These are phyloP conservation scores for Calvadosia cruxmelitensis DNA, from an alignment of 30 jellyfish, hydroid and myxozoan genomes.

Conservation along the genomic window DNA sequence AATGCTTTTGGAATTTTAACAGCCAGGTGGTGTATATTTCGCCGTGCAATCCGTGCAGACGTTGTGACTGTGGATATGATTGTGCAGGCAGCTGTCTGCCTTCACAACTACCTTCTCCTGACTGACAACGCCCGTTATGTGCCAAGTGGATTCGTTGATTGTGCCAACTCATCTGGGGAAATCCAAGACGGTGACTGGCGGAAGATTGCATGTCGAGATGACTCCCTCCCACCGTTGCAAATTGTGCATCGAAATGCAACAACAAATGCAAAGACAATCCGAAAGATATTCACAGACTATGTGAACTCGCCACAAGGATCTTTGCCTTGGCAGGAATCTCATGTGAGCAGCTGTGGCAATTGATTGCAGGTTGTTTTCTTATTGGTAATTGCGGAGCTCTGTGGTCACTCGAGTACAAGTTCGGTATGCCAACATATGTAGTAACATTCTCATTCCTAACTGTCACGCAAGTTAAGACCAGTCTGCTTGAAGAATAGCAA, in stretches of 20 bases:
- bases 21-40: constrained; percentile 52
- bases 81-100: constrained; percentile 42
- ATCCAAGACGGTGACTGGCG: constrained; percentile 28
- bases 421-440: too few relatives aligned
- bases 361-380: too few relatives aligned
- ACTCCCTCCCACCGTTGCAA: too few relatives aligned
- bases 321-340: constrained; percentile 21
- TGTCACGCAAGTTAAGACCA: too few relatives aligned
- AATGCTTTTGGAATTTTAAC: constrained; percentile 52
- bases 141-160: constrained; percentile 21
- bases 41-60: constrained; percentile 41
- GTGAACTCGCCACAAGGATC: constrained; percentile 23
- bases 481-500: too few relatives aligned
- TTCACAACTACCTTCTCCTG: constrained; percentile 45
- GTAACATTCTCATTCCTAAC: too few relatives aligned
- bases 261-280: constrained; percentile 22
- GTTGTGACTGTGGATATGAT: constrained; percentile 22
- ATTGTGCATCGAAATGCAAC: too few relatives aligned
- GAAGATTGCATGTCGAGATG: constrained; percentile 8
- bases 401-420: too few relatives aligned
- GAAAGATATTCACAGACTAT: constrained; percentile 12
- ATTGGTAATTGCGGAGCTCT: too few relatives aligned
- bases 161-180: constrained; percentile 12
- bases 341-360: too few relatives aligned
- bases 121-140: constrained; percentile 41